These are phyloP conservation scores for Drosophila rellima DNA, from an alignment of 2,888 invertebrate genomes.

Conservation along the genomic window DNA sequence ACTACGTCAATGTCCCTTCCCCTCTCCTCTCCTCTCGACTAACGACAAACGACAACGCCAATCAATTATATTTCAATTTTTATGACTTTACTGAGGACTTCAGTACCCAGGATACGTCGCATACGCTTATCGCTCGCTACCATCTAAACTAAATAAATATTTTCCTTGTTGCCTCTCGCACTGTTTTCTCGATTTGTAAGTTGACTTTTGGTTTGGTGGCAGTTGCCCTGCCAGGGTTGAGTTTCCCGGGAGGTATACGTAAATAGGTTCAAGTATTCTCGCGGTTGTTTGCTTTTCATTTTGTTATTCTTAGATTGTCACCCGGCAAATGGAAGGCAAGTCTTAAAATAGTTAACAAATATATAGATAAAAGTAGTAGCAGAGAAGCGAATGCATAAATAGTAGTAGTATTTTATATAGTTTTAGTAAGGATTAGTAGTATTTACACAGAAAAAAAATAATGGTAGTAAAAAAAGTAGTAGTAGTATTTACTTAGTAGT, in stretches of 20 bases:
- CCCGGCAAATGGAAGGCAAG: background rate
- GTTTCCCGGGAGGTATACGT: background rate
- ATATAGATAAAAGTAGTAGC: background rate
- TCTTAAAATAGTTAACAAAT: background rate
- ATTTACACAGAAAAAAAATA: no score
- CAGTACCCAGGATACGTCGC: slow-evolving; percentile 21
- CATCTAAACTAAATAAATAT: slow-evolving; percentile 48
- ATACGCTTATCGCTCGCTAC: slow-evolving; percentile 62
- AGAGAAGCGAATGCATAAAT: background rate
- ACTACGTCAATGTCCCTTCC: slow-evolving; percentile 62
- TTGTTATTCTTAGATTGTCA: background rate
- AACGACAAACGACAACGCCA: slow-evolving; percentile 55
- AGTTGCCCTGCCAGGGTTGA: background rate
- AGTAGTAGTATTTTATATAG: background rate
- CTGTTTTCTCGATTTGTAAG: background rate
- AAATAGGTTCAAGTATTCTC: background rate
- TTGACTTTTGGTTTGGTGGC: slow-evolving; percentile 2
- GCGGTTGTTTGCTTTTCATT: slow-evolving; percentile 6
- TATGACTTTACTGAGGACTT: slow-evolving; percentile 55
- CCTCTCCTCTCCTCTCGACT: slow-evolving; percentile 16
- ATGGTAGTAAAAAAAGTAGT: background rate
- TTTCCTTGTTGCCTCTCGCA: background rate
- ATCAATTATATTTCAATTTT: slow-evolving; percentile 81
- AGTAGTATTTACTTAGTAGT: background rate
- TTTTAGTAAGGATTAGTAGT: background rate